Evolutionary conservation across 2,888 invertebrate species (phyloP), one percentile per base, ranked within the genome.

Genomic region (Phalera bucephala): DNA sequence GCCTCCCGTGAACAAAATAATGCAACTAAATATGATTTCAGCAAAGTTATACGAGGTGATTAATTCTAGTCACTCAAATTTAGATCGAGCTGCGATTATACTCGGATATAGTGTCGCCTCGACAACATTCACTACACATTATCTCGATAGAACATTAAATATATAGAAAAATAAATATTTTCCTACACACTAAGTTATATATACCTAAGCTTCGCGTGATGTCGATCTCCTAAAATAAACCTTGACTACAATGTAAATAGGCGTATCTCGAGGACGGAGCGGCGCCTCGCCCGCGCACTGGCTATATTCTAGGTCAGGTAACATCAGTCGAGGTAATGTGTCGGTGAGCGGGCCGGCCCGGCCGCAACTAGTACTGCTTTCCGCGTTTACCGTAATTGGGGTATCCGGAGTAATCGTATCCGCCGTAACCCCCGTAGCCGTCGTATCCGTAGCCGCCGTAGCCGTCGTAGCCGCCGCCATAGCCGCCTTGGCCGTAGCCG

Each of bases 321-420:
- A 87, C 88, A 85, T 87, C 87, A 87, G 86, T 88, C 87, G 88
- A 89, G 87, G 88, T 88, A 87, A 87, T 85, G 87, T 85, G 88
- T n/a, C n/a, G 82, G 82, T 76, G 84, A 82, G 86, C 83, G 77
- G 80, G 77, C n/a, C 11, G 55, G 71, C 74, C 73, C 66, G 63
- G 66, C 77, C 71, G n/a, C n/a, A n/a, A 72, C 77, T 88, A 88
- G 78, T 85, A 80, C 83, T 88, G 88, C 86, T 89, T 89, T 82
- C 87, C 87, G 80, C 88, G 88, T 90, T 88, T 94, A 94, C 94
- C 95, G 91, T 95, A 94, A 92, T 94, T 94, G 90, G 93, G 93
- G 90, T 94, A 94, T 91, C 93, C 94, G 80, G 94, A 93, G 91
- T 94, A 94, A 90, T 94, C 94, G 87, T 95, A 95, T 77, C 94